Evolutionary conservation across 2,113 vertebrate species (phyloP), one percentile per base, ranked within the genome.

Genomic region (Thamnaconus septentrionalis): DNA sequence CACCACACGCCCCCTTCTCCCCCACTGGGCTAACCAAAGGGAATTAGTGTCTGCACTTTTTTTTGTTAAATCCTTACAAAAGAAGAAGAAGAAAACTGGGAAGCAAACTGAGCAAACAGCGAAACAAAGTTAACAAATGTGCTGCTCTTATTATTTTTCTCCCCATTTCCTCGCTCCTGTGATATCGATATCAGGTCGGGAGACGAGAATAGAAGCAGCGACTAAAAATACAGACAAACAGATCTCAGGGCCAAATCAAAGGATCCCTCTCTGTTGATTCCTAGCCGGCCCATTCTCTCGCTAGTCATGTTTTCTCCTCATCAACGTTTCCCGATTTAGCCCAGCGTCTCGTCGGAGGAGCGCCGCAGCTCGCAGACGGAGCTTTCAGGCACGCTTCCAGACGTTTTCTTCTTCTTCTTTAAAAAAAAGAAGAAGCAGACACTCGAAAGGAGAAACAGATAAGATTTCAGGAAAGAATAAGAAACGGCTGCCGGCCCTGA

Each of bases 11-110:
- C 2, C 18, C 18, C 18, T 31, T 31, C 18, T 31, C 76, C 82
- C 81, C 78, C 42, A 46, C 69, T 66, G 64, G 72, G 42, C 75
- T 71, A 70, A 85, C 63, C 54, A 65, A 31, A 71, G 54, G 45
- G 39, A 69, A 82, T 78, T 59, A 82, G 64, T 10, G 48, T 59
- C 64, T 61, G 40, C 42, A 45, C 5, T 12, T 52, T 66, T 56
- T 45, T 53, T 68, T 31, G 41, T 59, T 43, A 4, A 69, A 56
- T 54, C 5, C 49, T 56, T 31, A 50, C 40, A 79, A 73, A 75
- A 67, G 39, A 50, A 49, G 8, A 9, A 9, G 4, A 8, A 49
- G 8, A 49, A 49, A 52, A 7, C 6, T 9, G 10, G 7, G 3
- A 8, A 52, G 55, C 39, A 63, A 66, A 69, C 40, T 42, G 45